Conservation (phyloP, 2,113 vertebrate species). For the Neotoma lepida region DNA sequence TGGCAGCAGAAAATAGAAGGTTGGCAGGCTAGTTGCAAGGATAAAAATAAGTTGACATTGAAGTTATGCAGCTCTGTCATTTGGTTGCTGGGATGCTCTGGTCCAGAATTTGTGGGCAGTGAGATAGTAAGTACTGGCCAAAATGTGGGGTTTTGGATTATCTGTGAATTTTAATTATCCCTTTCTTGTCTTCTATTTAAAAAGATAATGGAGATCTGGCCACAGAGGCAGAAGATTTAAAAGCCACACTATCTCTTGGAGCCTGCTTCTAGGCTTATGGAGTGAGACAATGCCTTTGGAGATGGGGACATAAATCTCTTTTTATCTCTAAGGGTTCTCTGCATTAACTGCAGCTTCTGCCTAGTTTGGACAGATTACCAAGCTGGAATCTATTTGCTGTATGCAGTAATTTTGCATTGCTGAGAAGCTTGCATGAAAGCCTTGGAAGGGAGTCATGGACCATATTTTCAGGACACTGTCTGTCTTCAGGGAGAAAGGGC, state of each 20-base stretch:
- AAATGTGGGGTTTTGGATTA: background rate
- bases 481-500: background rate
- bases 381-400: background rate
- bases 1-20: background rate
- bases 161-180: conserved; percentile 45
- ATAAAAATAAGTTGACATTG: background rate
- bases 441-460: background rate
- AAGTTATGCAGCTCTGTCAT: background rate
- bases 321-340: background rate
- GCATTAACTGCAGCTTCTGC: background rate
- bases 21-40: background rate
- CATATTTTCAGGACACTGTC: background rate
- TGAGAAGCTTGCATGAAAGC: background rate
- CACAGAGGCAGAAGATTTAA: background rate
- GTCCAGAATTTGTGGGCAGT: background rate
- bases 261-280: background rate
- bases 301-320: background rate
- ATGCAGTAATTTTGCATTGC: background rate
- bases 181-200: background rate
- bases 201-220: background rate
- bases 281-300: background rate
- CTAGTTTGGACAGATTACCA: background rate
- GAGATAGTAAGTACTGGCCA: background rate
- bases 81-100: conserved; percentile 30
- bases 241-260: background rate